Base-by-base conservation (phyloP, 2,797 vertebrate species). In the Oryzias sinensis region DNA sequence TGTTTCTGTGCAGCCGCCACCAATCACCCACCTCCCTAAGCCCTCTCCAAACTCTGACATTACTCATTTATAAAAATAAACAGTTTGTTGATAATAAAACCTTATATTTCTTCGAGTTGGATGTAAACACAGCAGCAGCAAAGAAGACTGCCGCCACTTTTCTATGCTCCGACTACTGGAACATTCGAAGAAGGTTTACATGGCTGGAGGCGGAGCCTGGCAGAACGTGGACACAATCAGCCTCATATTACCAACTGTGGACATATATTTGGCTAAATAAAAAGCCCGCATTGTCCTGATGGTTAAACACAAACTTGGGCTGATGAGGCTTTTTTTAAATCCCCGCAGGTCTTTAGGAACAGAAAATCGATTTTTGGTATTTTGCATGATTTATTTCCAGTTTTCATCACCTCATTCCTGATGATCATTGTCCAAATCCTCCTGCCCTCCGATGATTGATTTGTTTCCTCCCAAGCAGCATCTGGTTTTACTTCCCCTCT, bases 81-180 rank as follows among this genome's bases (percentile, higher is more conserved):
- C 40, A 41, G 49, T 4, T 18, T 70, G 62, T 68, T 75, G n/a
- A 55, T 78, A 56, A 68, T 73, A 61, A 77, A 70, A 43, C 5
- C 2, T 68, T 45, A 81, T 68, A 62, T 68, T 55, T 56, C 68
- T 56, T 9, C 7, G 11, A 27, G 42, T 16, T 0, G 13, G 43
- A 51, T 53, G 5, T 64, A 72, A 77, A 75, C 79, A 77, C 48
- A 61, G 68, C 52, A 2, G 55, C 27, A 51, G 52, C 46, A 61
- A 51, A 48, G 20, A 41, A 44, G 24, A 59, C 15, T 45, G 54
- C 47, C 56, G 37, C 60, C 55, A 27, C 56, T 37, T 69, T 58
- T 70, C 70, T 58, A 70, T 22, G 78, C 66, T 81, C 72, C 71
- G 79, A 70, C 70, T 73, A 43, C 62, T 62, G 49, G 17, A 27